Evolutionary conservation across 2,797 vertebrate genomes (phyloP), one percentile per base, ranked within the genome.

Genomic region (Agapornis canus): DNA sequence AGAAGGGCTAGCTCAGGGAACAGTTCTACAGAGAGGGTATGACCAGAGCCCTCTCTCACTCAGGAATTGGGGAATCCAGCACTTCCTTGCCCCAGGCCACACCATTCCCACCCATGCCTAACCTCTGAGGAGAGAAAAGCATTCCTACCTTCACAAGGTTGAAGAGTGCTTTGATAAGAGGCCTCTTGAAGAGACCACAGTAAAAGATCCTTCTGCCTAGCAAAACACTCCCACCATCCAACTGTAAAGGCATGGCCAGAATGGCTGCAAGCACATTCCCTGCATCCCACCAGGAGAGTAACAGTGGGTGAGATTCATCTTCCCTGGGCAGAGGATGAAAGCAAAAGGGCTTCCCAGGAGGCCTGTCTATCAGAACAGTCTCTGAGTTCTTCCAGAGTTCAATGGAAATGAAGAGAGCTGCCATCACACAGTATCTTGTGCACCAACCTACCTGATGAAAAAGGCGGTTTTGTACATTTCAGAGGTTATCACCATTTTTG

Each of bases 321-420:
- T 92, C 66, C 42, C 70, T 35, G 60, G 59, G 87, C 75, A 86
- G 20, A 73, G 31, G 86, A 93, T 86, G 65, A 92, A 94, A 94
- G 91, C 27, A 78, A 45, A 78, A 37, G 47, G 54, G 69, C 84
- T 68, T 83, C 70, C 63, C 73, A 56, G 61, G 61, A 86, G 45
- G 45, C 32, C 73, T 75, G 68, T 72, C 59, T 72, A 63, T 12
- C 80, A 75, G 13, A 84, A 70, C 39, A 61, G 73, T 39, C 26
- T 52, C 59, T 82, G 82, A 66, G 78, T 86, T 84, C 87, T 94
- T 84, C 84, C 75, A 69, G 49, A 94, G 82, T 81, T 89, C 89
- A 92, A 32, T 42, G 70, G 70, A 94, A 94, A 89, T 26, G 13
- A 89, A 88, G 57, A 78, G 69, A 81, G 89, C 40, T 86, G 80